Percentiles rank a stretch among this genome's conserved stretches.
Conservation (phyloP, 2,113 vertebrate genomes). For the Vicugna pacos region DNA sequence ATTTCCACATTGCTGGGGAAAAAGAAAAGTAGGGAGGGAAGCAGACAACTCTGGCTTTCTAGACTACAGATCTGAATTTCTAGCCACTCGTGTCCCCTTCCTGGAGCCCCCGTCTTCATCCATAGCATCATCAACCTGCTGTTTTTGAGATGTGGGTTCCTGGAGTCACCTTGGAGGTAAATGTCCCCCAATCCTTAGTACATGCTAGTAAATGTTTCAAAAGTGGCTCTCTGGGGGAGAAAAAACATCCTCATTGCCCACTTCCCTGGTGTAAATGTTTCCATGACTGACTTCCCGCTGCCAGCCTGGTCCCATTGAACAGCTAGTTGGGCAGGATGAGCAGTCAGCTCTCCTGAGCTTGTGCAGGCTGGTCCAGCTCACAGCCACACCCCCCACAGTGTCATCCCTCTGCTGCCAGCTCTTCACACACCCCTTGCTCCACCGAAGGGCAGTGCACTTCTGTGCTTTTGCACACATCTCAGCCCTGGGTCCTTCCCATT, state of each 20-base stretch:
- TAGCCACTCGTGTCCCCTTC: background rate
- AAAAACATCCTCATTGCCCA: background rate
- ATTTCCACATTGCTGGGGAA: background rate
- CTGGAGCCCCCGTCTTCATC: background rate
- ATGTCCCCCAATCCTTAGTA: background rate
- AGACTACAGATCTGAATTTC: background rate
- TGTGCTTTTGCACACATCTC: background rate
- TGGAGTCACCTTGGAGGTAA: background rate
- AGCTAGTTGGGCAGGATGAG: background rate
- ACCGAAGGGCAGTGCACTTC: rapidly evolving
- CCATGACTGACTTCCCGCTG: background rate
- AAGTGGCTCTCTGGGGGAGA: background rate
- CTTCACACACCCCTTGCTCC: background rate
- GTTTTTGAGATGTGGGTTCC: background rate
- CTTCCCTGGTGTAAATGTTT: background rate
- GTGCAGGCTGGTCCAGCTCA: background rate
- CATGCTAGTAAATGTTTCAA: background rate
- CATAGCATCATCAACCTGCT: background rate
- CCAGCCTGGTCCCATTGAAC: background rate
- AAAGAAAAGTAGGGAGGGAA: background rate
- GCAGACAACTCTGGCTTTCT: background rate
- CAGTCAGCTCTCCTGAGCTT: background rate
- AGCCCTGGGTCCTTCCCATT: background rate
- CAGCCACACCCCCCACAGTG: background rate
- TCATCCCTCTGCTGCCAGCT: rapidly evolving